Evolutionary conservation across 2,797 vertebrate species (phyloP), one percentile per base, ranked within the genome.

Genomic region (Octomys mimax): DNA sequence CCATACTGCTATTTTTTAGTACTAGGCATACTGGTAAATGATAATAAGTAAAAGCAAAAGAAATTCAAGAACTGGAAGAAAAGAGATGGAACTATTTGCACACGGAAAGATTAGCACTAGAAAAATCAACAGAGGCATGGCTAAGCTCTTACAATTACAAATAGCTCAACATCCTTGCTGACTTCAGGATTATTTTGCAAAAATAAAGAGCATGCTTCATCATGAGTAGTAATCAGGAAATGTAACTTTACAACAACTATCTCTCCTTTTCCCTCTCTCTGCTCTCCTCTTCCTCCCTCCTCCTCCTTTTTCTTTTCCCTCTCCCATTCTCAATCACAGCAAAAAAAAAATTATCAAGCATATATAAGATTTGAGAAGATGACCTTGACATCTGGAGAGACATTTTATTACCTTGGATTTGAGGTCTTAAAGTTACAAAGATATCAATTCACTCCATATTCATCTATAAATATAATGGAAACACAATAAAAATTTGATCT

Each of bases 401-500:
- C 10, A 78, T 83, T 88, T 93, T 86, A 66, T 87, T 70, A 81
- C 26, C 31, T 88, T 93, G 28, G 18, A 52, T 77, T 87, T 77
- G 33, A 89, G 31, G 31, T 68, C 42, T 95, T 79, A 87, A 31
- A 33, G 36, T 64, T 28, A 77, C n/a, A 78, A 94, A 88, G 39
- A 92, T 42, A 78, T 1, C 9, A 82, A 46, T n/a, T 85, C 52
- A 92, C 13, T 94, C 19, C 33, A 49, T 26, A 33, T 79, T 94
- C 91, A 77, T 42, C n/a, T 94, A 82, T 62, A 89, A 73, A 86
- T 61, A 85, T 10, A 92, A 31, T 54, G 33, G 39, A 88, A 92
- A 95, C 11, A 1, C 39, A 82, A 70, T 36, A 82, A 83, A 95
- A 92, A 8, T 71, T 88, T 87, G 77, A 90, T 62, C 21, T 92